Evolutionary conservation across 2,888 invertebrate species (phyloP).

Genomic region (Sphaerophoria rueppellii): DNA sequence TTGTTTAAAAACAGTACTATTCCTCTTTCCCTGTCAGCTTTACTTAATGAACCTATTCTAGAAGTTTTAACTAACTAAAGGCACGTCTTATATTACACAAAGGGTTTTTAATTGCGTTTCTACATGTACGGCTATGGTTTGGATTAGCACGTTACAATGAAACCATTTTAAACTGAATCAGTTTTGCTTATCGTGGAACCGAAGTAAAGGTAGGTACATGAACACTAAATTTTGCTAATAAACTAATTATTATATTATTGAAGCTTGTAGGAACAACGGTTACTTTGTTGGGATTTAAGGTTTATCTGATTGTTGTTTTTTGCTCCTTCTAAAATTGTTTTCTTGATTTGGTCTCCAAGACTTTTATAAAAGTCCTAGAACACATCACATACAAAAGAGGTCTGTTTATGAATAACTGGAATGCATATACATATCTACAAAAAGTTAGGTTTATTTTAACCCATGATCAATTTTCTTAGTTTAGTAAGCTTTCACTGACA

Average conservation of each 20-base stretch:
- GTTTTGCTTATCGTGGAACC: conserved; percentile 20
- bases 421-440: too few species aligned
- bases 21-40: conserved; percentile 3
- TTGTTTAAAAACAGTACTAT: background rate
- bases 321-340: too few species aligned
- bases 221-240: background rate
- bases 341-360: too few species aligned
- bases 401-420: too few species aligned
- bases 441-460: too few species aligned
- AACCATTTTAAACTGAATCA: conserved; percentile 22
- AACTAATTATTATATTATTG: background rate
- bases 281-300: background rate
- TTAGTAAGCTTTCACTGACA: too few species aligned
- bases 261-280: background rate
- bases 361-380: too few species aligned
- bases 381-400: too few species aligned
- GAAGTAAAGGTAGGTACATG: background rate
- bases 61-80: conserved; percentile 18
- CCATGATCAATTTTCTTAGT: too few species aligned
- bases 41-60: conserved; percentile 19
- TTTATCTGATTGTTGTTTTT: background rate
- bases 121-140: conserved; percentile 19
- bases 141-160: background rate
- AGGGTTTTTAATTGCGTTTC: conserved; percentile 38
- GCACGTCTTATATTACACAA: conserved; percentile 38